A percentile compares a stretch with the other conserved stretches of the same genome.
These are phyloP conservation scores for Agapornis canus DNA, from an alignment of 2,797 vertebrate species.

Conservation along the genomic window DNA sequence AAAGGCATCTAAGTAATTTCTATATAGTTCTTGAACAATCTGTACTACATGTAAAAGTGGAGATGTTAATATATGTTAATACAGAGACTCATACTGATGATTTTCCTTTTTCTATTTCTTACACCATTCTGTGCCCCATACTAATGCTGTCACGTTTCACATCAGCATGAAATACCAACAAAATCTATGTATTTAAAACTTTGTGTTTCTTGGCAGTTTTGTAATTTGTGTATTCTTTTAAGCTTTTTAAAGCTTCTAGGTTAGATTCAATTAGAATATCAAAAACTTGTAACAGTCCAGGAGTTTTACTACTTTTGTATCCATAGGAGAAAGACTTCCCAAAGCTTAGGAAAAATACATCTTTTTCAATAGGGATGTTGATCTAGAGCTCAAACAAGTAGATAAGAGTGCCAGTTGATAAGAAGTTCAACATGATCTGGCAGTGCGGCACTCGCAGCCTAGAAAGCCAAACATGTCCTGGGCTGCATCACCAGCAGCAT, in stretches of 20 bases:
- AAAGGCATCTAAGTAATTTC: background rate
- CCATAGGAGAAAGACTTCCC: background rate
- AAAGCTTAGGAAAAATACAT: background rate
- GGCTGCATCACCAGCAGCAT: background rate
- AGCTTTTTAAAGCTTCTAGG: background rate
- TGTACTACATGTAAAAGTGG: background rate
- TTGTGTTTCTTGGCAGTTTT: background rate
- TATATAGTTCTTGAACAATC: background rate
- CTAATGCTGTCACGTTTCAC: background rate
- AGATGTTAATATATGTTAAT: background rate
- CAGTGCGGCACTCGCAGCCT: background rate
- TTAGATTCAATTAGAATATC: background rate
- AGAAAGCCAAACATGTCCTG: background rate
- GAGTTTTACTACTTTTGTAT: background rate
- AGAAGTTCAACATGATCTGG: background rate
- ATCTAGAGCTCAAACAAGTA: background rate
- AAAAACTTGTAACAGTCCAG: background rate
- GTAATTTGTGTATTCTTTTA: background rate
- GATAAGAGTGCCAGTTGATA: background rate
- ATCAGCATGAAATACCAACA: background rate
- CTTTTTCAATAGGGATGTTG: background rate
- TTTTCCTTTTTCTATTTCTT: slow-evolving; percentile 36
- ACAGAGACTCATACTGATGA: background rate
- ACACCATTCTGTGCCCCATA: background rate
- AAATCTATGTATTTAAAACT: background rate